Percentiles rank a stretch among this genome's conserved stretches.
phyloP scores from a whole-genome alignment of 1,140 invertebrate species.

The Homalodisca vitripennis region DNA sequence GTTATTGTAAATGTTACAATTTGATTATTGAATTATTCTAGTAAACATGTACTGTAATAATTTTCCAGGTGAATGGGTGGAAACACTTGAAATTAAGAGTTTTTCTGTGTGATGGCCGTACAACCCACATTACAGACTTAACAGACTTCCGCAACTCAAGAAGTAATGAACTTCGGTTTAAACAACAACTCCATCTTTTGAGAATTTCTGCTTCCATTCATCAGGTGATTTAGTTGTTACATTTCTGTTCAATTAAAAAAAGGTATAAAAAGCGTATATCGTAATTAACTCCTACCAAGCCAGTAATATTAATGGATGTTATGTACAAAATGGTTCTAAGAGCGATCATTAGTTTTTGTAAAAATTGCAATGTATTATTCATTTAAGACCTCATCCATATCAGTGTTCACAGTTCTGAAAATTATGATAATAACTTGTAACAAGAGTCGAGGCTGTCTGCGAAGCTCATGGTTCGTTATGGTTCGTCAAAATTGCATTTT shows the following conservation, averaged over 20 bases:
- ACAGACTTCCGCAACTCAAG: slow-evolving; percentile 35
- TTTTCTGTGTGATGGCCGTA: slow-evolving; percentile 68
- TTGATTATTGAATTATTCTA: not conserved
- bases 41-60: not conserved
- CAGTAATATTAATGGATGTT: not conserved
- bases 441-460: too few relatives aligned
- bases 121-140: slow-evolving; percentile 38
- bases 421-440: too few relatives aligned
- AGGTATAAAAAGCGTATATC: not conserved
- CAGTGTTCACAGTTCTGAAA: too few relatives aligned
- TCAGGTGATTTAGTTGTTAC: too few relatives aligned
- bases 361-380: too few relatives aligned
- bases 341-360: not conserved
- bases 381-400: too few relatives aligned
- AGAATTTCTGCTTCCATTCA: slow-evolving; percentile 63
- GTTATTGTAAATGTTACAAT: too few relatives aligned
- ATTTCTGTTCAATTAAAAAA: slow-evolving; percentile 1
- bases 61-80: slow-evolving; percentile 61
- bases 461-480: too few relatives aligned
- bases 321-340: not conserved
- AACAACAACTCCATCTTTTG: slow-evolving; percentile 59
- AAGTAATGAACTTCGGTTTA: slow-evolving; percentile 47
- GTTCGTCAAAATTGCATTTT: too few relatives aligned
- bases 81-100: slow-evolving; percentile 78
- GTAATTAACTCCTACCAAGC: not conserved